Conservation (phyloP, 2,888 invertebrate species). For the Troglohyphantes excavatus region DNA sequence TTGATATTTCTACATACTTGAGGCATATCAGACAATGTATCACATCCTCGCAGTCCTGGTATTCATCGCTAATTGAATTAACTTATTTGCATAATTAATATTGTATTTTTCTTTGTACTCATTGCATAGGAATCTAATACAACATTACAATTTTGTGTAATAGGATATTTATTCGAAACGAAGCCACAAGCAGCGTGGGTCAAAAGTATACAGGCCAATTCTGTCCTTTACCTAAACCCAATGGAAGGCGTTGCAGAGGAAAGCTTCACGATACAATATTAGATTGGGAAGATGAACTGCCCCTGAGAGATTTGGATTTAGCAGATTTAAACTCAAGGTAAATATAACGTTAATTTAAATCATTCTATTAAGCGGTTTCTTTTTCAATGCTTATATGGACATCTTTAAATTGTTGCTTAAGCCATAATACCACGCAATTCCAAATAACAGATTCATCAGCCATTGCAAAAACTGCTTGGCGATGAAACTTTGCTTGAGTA, state of each 20-base stretch:
- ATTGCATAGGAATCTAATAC: too few species aligned
- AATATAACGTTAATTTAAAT: slow-evolving; percentile 20
- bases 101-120: too few species aligned
- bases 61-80: too few species aligned
- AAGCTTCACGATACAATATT: slow-evolving; percentile 93
- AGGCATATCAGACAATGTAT: too few species aligned
- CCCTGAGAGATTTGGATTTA: slow-evolving; percentile 91
- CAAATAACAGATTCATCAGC: too few species aligned
- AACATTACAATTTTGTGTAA: too few species aligned
- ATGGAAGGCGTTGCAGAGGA: slow-evolving; percentile 90
- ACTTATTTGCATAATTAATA: too few species aligned
- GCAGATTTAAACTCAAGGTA: slow-evolving; percentile 94
- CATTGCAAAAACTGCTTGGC: too few species aligned
- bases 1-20: too few species aligned
- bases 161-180: slow-evolving; percentile 91
- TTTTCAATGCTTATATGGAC: not conserved
- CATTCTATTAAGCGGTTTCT: too few species aligned
- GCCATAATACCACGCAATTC: not conserved
- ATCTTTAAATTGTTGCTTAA: not conserved
- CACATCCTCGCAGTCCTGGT: too few species aligned
- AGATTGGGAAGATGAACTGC: slow-evolving; percentile 98
- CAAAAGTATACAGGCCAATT: slow-evolving; percentile 87
- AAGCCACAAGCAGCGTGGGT: slow-evolving; percentile 90
- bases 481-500: too few species aligned
- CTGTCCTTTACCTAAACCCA: slow-evolving; percentile 86